phyloP scores from a whole-genome alignment of 2,888 invertebrate genomes.

The Aporophyla lueneburgensis region DNA sequence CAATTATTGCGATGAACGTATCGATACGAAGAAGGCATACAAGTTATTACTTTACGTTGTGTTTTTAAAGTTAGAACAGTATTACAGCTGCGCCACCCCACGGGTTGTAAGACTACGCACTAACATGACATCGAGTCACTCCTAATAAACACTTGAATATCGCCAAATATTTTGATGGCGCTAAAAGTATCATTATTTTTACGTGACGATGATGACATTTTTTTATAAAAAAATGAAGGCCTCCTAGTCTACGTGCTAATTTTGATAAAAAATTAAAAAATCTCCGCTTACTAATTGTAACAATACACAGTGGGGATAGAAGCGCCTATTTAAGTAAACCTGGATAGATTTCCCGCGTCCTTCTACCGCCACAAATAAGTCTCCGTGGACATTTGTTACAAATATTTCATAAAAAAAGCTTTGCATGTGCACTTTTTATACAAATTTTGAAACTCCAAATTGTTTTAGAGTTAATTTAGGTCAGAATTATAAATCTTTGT shows the following conservation, averaged over 20 bases:
- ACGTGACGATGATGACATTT: slow-evolving; percentile 38
- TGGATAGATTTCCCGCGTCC: slow-evolving; percentile 14
- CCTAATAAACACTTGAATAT: slow-evolving; percentile 50
- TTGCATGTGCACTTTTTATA: slow-evolving; percentile 58
- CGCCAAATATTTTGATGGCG: slow-evolving; percentile 62
- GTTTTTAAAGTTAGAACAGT: slow-evolving; percentile 57
- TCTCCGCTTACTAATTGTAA: slow-evolving; percentile 47
- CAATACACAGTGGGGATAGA: slow-evolving; percentile 31
- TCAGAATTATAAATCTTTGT: slow-evolving; percentile 8
- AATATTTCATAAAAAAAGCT: slow-evolving; percentile 57
- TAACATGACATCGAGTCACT: slow-evolving; percentile 36
- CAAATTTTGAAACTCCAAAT: slow-evolving; percentile 44
- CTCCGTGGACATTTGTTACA: slow-evolving; percentile 56
- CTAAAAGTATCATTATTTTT: slow-evolving; percentile 46
- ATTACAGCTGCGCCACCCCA: slow-evolving; percentile 43
- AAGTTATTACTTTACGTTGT: slow-evolving; percentile 70
- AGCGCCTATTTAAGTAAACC: slow-evolving; percentile 35
- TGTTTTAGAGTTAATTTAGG: slow-evolving; percentile 30
- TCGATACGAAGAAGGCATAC: slow-evolving; percentile 68
- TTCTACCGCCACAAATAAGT: slow-evolving; percentile 48
- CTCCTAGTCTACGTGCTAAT: slow-evolving; percentile 61
- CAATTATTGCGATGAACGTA: slow-evolving; percentile 69
- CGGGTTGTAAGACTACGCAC: slow-evolving; percentile 19
- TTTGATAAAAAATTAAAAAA: slow-evolving; percentile 60
- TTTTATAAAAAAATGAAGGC: slow-evolving; percentile 50